Base-by-base conservation (phyloP, 1,140 invertebrate genomes). In the Eriosoma lanigerum region DNA sequence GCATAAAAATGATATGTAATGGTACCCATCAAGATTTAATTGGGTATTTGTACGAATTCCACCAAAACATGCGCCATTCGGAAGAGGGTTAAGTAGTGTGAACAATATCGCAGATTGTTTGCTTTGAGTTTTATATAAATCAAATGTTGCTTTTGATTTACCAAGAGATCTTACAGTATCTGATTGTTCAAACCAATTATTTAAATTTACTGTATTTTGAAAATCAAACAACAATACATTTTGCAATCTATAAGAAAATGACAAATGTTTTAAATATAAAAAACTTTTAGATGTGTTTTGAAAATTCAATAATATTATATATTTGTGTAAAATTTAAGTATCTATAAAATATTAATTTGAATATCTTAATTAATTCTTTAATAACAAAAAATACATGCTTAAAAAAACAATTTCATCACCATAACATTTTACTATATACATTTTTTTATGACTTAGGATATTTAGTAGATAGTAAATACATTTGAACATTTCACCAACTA, bases 41-140 rank as follows among this genome's bases (percentile, higher is more conserved):
- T 85, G 64, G 6, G 86, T 86, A 8, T 84, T 73, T 1, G 86
- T 89, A 52, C 87, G 84, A 68, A 90, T 86, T 13, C 91, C 91
- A 56, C 90, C 90, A 85, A 92, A 92, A 9, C 90, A 90, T 46
- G 91, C 91, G 1, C 91, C 91, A 82, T 92, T 91, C 12, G 88
- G 86, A 85, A 92, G 91, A 9, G 91, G 91, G 84, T 92, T 91
- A 8, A 92, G 84, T 19, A 92, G 83, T 5, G 89, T 88, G 82
- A 92, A 92, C 81, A 92, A 89, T 83, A 92, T 86, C 0, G 89
- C 91, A 83, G 89, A 85, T 84, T 91, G 89, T 81, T 86, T 81
- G 82, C 87, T 85, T 29, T 19, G 15, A 6, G 88, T 89, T 83
- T 89, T 90, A 83, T 91, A 89, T 29, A 91, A 82, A 5, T 87